Percentiles rank a stretch among this genome's conserved stretches.
Conservation (phyloP, 2,113 vertebrate genomes). For the Mandrillus leucophaeus region DNA sequence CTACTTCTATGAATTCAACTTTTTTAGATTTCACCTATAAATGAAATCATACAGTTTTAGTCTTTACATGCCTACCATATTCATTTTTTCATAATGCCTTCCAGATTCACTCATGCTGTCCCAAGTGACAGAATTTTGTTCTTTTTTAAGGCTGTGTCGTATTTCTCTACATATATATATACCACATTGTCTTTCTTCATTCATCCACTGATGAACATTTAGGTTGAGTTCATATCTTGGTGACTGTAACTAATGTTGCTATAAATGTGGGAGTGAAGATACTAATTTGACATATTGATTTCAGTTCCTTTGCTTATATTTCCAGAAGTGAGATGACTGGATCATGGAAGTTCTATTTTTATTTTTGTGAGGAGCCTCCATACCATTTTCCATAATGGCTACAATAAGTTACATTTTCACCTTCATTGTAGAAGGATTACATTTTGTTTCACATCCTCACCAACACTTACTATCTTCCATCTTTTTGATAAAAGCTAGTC, state of each 20-base stretch:
- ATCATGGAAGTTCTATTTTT: not conserved
- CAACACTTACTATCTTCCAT: not conserved
- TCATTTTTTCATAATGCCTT: not conserved
- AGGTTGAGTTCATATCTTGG: not conserved
- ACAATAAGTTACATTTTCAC: not conserved
- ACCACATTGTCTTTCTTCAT: not conserved
- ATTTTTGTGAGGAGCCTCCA: not conserved
- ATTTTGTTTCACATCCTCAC: not conserved
- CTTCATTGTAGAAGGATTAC: not conserved
- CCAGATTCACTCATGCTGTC: not conserved
- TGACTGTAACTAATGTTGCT: not conserved
- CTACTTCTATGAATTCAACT: not conserved
- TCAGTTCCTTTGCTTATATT: not conserved
- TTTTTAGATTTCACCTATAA: not conserved
- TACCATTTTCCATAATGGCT: too few relatives aligned
- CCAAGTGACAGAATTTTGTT: not conserved
- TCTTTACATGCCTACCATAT: not conserved
- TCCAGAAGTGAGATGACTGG: not conserved
- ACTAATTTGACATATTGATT: not conserved
- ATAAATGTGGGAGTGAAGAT: not conserved
- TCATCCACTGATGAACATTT: not conserved
- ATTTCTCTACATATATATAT: not conserved
- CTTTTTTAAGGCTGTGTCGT: not conserved
- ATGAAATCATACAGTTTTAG: not conserved
- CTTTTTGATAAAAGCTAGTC: not conserved